Evolutionary conservation across 2,888 invertebrate species (phyloP).

Genomic region (Dione juno): DNA sequence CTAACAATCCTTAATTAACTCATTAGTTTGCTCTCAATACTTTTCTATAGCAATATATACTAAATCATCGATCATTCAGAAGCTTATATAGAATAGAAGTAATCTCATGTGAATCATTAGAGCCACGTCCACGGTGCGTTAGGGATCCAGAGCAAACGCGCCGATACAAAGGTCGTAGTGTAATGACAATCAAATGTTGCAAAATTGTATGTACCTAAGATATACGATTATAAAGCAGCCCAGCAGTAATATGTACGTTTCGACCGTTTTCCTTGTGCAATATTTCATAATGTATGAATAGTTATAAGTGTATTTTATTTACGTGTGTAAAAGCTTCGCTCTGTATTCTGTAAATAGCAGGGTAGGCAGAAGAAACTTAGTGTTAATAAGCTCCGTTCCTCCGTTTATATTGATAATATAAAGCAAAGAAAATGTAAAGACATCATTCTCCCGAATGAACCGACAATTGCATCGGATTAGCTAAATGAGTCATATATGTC

Average conservation of each 20-base stretch:
- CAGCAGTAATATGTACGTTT: neutral
- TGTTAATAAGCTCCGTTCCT: no score
- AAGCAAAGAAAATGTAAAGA: no score
- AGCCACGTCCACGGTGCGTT: neutral
- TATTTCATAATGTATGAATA: no score
- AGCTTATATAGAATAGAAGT: neutral
- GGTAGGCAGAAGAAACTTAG: no score
- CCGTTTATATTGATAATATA: no score
- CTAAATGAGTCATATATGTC: no score
- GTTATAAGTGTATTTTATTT: no score
- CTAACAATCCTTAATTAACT: constrained; percentile 1
- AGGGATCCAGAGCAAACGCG: constrained; percentile 2
- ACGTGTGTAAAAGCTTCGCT: no score
- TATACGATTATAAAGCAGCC: neutral
- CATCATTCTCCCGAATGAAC: no score
- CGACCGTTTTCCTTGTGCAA: no score
- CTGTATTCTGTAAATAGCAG: no score
- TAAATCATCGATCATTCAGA: constrained; percentile 10
- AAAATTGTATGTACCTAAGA: constrained; percentile 6
- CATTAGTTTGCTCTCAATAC: neutral
- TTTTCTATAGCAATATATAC: constrained; percentile 1
- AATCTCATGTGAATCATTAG: constrained; percentile 9
- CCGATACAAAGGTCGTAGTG: constrained; percentile 23
- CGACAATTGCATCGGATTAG: no score
- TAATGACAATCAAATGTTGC: constrained; percentile 19